Conservation (phyloP, 2,113 vertebrate genomes). For the Tilapia sparmanii region DNA sequence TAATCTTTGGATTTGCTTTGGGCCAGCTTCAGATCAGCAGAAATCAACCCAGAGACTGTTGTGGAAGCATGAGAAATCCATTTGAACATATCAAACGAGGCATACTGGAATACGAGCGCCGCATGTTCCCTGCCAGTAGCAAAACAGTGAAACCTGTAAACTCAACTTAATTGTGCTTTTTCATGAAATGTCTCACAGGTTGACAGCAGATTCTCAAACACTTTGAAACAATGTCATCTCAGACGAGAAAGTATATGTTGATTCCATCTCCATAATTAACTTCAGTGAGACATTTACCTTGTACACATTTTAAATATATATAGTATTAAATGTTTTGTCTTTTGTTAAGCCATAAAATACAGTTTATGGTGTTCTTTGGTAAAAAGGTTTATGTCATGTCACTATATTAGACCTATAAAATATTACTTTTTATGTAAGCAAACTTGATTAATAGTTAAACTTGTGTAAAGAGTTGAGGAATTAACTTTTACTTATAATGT, state of each 20-base stretch:
- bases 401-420: not conserved
- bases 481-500: not conserved
- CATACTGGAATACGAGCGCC: not conserved
- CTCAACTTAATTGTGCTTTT: not conserved
- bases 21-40: slow-evolving; percentile 26
- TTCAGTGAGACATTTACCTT: not conserved
- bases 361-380: not conserved
- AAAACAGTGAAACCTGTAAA: not conserved
- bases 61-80: slow-evolving; percentile 37
- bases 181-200: not conserved
- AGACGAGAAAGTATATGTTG: not conserved
- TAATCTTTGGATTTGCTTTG: slow-evolving; percentile 40
- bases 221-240: not conserved
- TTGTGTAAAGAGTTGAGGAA: not conserved
- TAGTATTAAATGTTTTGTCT: not conserved
- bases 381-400: not conserved
- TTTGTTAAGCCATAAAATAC: not conserved
- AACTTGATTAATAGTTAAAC: not conserved
- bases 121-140: slow-evolving; percentile 16
- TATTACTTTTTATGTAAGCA: not conserved
- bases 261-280: not conserved
- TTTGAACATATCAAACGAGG: slow-evolving; percentile 9
- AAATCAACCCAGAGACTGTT: slow-evolving; percentile 31
- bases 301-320: not conserved
- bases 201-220: not conserved